These are phyloP conservation scores for Globodera ellingtonae DNA, from an alignment of 1,140 invertebrate genomes.

Conservation along the genomic window DNA sequence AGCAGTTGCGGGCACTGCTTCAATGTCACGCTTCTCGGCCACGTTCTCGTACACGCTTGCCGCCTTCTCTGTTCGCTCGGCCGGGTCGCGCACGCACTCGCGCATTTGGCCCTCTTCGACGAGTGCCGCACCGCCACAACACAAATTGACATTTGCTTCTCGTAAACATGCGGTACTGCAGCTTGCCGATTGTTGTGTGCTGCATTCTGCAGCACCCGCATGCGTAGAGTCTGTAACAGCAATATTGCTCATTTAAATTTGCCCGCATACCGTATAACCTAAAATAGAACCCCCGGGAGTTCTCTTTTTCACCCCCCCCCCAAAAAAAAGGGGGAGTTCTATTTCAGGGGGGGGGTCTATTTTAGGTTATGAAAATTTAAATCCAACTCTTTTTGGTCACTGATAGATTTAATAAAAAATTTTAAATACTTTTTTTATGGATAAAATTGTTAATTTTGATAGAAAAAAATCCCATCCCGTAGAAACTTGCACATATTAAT, in stretches of 20 bases:
- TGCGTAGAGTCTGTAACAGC: neutral
- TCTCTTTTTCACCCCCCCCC: too few relatives aligned
- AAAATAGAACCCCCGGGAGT: too few relatives aligned
- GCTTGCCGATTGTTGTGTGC: neutral
- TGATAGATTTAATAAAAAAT: too few relatives aligned
- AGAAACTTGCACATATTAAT: neutral
- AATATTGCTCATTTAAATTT: neutral
- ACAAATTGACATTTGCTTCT: neutral
- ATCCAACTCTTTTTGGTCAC: neutral
- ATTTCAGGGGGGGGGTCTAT: too few relatives aligned
- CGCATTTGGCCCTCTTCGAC: constrained; percentile 27
- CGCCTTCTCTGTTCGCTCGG: constrained; percentile 46
- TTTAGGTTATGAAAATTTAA: neutral
- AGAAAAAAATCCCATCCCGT: neutral
- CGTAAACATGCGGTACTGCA: neutral
- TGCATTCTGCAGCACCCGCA: neutral
- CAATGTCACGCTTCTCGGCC: neutral
- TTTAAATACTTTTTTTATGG: neutral
- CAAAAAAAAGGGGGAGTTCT: too few relatives aligned
- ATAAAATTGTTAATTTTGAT: constrained; percentile 5
- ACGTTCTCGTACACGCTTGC: constrained; percentile 46
- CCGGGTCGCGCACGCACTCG: constrained; percentile 13
- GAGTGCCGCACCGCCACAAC: neutral
- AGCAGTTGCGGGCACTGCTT: neutral
- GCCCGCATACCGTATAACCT: too few relatives aligned